These are phyloP conservation scores for Malurus alboscapulatus DNA, from an alignment of 2,113 vertebrate species.

Conservation along the genomic window DNA sequence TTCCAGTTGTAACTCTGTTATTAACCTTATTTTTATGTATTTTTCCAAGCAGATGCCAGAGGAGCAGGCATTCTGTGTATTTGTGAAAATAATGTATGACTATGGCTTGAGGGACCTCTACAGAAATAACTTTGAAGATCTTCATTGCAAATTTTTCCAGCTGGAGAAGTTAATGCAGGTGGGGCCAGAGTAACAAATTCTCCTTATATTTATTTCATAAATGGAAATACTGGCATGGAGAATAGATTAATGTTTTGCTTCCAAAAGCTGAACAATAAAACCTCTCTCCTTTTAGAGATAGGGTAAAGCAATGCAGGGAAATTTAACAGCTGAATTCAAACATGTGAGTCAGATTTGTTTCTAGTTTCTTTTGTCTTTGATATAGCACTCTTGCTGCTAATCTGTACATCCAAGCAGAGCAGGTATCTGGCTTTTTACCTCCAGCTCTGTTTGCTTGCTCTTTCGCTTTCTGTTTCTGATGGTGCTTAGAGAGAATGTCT, in stretches of 20 bases:
- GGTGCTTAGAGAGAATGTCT: background rate
- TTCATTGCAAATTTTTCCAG: slow-evolving; percentile 98
- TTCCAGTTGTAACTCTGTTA: background rate
- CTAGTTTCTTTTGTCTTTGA: background rate
- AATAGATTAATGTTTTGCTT: background rate
- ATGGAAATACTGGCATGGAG: background rate
- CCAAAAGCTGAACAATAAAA: background rate
- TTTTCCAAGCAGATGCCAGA: slow-evolving; percentile 90
- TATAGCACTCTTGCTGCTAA: background rate
- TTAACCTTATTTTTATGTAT: background rate
- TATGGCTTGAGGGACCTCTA: slow-evolving; percentile 93
- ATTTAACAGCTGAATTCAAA: background rate
- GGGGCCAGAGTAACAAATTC: background rate
- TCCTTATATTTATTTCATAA: background rate
- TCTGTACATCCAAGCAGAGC: background rate
- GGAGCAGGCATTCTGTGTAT: slow-evolving; percentile 95
- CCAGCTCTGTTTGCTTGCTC: background rate
- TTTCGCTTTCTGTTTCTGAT: background rate
- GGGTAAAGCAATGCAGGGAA: background rate
- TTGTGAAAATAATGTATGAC: slow-evolving; percentile 97
- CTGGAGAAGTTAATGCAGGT: slow-evolving; percentile 96
- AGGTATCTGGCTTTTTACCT: background rate
- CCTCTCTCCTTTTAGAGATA: background rate
- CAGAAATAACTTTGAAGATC: slow-evolving; percentile 98
- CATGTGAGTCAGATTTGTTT: background rate